Base-by-base conservation (phyloP, 1,140 invertebrate genomes). In the Drosophila tsacasi region DNA sequence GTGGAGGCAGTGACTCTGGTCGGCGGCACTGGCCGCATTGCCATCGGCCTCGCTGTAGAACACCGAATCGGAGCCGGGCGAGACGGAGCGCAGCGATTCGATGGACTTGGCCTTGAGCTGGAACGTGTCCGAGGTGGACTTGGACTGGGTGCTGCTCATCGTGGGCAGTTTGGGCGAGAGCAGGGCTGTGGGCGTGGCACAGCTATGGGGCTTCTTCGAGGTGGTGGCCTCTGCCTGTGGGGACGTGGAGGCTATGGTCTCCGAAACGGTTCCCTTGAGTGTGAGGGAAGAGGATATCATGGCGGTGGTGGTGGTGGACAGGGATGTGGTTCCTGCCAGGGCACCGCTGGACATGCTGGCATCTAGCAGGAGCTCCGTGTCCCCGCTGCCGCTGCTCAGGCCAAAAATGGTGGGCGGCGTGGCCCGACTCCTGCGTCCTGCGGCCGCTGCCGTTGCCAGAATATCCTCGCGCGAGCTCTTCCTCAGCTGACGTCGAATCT, bases 31-130 rank as follows among this genome's bases (percentile, higher is more conserved):
- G 6, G 79, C 74, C 85, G 91, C 58, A 30, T 79, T 86, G 81
- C 95, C 95, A 73, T 94, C 95, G 78, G 94, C 96, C 94, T 97
- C 97, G 86, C 96, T 97, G 92, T 97, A 97, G 93, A 98, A 98
- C 23, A 98, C 97, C 63, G 96, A 97, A 92, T 97, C 97, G 78
- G 97, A 97, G 15, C 97, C 97, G 15, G 97, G 97, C 87, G 97
- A 97, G 59, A 97, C 96, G 5, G 97, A 97, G 63, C 97, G 94
- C 58, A 97, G 92, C 1, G 96, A 97, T 93, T 97, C 97, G 37
- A 96, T 96, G 79, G 97, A 97, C 52, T 97, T 93, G n/a, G 97
- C 96, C 93, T 97, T 97, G 27, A 97, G 94, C 84, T 95, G 93
- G 27, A 94, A 13, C 68, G 93, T 83, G 92, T 94, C 65, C 87